Conservation (phyloP, 2,113 vertebrate genomes). For the Carlito syrichta region DNA sequence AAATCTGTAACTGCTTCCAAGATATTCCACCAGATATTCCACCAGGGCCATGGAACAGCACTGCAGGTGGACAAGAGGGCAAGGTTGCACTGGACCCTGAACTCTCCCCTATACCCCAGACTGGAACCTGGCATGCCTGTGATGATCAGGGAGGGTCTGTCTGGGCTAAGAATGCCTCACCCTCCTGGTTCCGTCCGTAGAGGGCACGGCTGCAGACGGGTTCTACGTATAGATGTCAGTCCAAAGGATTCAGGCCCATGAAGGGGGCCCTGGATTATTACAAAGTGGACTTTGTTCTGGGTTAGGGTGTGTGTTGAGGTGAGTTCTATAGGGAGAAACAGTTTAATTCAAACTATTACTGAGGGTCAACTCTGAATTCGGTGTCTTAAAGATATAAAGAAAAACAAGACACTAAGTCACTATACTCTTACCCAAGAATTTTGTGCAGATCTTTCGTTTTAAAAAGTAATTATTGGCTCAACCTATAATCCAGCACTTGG, state of each 20-base stretch:
- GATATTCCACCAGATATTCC: fast-evolving
- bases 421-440: neutral
- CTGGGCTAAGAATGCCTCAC: neutral
- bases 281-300: neutral
- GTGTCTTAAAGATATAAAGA: neutral
- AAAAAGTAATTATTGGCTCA: neutral
- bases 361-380: neutral
- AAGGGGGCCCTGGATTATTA: neutral
- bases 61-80: neutral
- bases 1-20: neutral
- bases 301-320: neutral
- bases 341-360: neutral
- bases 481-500: too few relatives aligned
- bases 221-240: neutral
- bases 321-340: neutral
- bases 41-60: neutral
- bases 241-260: neutral
- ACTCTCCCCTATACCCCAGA: neutral
- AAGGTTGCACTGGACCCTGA: neutral
- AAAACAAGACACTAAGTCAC: neutral
- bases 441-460: neutral
- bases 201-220: neutral
- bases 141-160: neutral
- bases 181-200: neutral
- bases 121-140: neutral